Evolutionary conservation across 2,113 vertebrate genomes (phyloP), one percentile per base, ranked within the genome.

Genomic region (Leiothrix lutea): DNA sequence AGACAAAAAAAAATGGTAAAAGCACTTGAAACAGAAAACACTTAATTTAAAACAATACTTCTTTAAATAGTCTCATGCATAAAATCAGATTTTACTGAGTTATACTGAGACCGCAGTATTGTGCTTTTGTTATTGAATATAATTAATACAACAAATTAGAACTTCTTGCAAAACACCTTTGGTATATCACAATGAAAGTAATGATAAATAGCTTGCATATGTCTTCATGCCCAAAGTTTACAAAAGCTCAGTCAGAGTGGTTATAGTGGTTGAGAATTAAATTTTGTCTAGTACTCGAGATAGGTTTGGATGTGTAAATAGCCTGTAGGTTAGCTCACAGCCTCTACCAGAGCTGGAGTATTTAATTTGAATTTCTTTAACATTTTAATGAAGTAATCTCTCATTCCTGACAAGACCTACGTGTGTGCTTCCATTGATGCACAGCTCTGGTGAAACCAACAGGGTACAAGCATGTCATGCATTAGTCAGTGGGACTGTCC

Each of bases 361-460:
- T 94, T 93, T 92, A 80, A 94, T 94, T 95, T 93, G 86, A 92
- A 96, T 96, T 94, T 92, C 91, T 95, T 92, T 95, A 86, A 88
- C 91, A 80, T 97, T 97, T 92, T 97, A 96, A 97, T 96, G 88
- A 95, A 94, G 92, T 83, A 80, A 86, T 97, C 91, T 29, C 90
- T 96, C 87, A 94, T 92, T 93, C 47, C 56, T 97, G 92, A 92
- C 90, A 89, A 91, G 90, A 74, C 56, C 29, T 91, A 38, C 4
- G 1, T 31, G 44, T 78, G 29, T 66, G 45, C 60, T 92, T 90
- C 45, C 33, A n/a, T 36, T 83, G 70, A 45, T 80, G 67, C 82
- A 24, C 60, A 77, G 54, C 71, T 83, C 57, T 5, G 1, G 50
- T 90, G 88, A 78, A 90, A 51, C 50, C 60, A 38, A 21, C 28